phyloP scores from a whole-genome alignment of 2,113 vertebrate species.

The Lamprologus ornatipinnis region DNA sequence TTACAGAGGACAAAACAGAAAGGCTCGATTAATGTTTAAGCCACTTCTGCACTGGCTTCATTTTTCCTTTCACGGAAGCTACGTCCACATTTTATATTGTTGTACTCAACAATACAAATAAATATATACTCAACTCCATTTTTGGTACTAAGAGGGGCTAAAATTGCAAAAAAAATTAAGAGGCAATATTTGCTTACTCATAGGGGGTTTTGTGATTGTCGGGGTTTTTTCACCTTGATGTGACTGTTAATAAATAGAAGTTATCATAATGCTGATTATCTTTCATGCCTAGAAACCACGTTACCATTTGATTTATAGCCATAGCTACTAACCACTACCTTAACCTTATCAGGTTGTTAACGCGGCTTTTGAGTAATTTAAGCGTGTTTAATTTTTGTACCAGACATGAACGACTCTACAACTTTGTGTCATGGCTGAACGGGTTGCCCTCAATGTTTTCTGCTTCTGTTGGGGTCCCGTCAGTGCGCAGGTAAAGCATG shows the following conservation, averaged over 20 bases:
- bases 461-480: background rate
- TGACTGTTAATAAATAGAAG: background rate
- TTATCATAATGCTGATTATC: background rate
- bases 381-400: background rate
- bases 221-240: rapidly evolving
- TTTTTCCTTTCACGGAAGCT: background rate
- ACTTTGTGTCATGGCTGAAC: background rate
- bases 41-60: background rate
- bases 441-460: background rate
- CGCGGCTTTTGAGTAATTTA: background rate
- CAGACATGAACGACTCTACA: background rate
- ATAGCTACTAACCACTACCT: background rate
- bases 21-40: background rate
- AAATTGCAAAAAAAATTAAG: background rate
- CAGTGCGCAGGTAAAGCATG: background rate
- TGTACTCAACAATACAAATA: background rate
- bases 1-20: background rate
- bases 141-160: background rate
- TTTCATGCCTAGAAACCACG: background rate
- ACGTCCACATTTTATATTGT: background rate
- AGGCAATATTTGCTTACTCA: background rate
- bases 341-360: background rate
- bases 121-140: background rate
- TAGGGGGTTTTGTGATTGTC: background rate
- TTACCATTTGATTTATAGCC: background rate